Conservation (phyloP, 2,113 vertebrate genomes). For the Diadophis punctatus region DNA sequence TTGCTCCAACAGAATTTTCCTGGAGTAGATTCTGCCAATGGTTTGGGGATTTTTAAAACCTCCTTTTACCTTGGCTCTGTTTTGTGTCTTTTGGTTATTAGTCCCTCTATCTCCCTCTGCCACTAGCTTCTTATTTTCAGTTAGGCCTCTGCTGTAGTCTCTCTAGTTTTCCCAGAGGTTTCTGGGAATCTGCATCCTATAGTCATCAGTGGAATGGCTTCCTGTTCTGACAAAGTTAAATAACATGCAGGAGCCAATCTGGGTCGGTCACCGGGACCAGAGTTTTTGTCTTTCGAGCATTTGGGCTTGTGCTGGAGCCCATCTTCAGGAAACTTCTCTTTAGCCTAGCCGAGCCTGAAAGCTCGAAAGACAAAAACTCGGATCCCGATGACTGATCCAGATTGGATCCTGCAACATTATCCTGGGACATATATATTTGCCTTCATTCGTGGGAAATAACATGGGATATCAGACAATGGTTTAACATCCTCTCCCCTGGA, state of each 20-base stretch:
- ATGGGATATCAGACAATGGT: not conserved
- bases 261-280: not conserved
- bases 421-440: not conserved
- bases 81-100: not conserved
- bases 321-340: not conserved
- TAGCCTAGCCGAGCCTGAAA: too few species aligned
- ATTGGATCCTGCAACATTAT: not conserved
- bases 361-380: too few species aligned
- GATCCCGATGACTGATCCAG: not conserved
- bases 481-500: not conserved
- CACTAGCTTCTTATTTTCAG: not conserved
- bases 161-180: not conserved
- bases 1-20: not conserved
- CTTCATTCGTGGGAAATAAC: not conserved
- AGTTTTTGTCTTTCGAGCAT: not conserved
- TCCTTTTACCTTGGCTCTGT: not conserved
- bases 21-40: not conserved
- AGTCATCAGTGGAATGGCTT: not conserved
- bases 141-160: not conserved
- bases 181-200: not conserved
- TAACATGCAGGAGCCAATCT: not conserved
- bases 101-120: not conserved
- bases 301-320: not conserved
- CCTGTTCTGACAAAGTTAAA: not conserved
- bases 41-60: not conserved